Conservation (phyloP, 2,113 vertebrate genomes). For the Syngnathoides biaculeatus region DNA sequence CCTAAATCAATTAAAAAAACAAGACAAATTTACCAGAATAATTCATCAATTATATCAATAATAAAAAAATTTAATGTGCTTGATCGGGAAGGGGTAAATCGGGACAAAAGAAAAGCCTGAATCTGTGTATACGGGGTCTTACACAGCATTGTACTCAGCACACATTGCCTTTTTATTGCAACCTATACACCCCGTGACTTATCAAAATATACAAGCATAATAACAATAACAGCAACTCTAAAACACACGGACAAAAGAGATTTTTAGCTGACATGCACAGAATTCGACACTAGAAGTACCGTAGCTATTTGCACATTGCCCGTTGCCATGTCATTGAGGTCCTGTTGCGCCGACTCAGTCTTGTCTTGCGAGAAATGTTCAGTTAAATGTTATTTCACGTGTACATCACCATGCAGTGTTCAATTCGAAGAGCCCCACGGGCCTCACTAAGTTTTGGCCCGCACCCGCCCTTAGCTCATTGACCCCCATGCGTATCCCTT, state of each 20-base stretch:
- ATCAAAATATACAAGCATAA: neutral
- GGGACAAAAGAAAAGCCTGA: too few relatives aligned
- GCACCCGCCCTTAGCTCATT: conserved; percentile 49
- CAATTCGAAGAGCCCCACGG: conserved; percentile 54
- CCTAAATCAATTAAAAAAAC: too few relatives aligned
- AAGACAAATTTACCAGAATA: too few relatives aligned
- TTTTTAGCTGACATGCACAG: conserved; percentile 24
- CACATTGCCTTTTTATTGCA: neutral
- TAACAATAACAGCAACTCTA: neutral
- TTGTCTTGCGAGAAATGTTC: conserved; percentile 23
- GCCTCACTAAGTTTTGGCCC: conserved; percentile 53
- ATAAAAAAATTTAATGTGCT: too few relatives aligned
- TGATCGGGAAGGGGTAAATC: too few relatives aligned
- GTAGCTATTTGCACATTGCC: conserved; percentile 19
- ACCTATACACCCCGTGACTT: neutral
- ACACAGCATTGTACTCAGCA: neutral
- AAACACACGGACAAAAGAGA: conserved; percentile 11
- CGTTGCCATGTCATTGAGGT: conserved; percentile 26
- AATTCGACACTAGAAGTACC: neutral
- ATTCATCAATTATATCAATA: too few relatives aligned
- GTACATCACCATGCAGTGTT: conserved; percentile 49
- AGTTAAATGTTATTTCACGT: conserved; percentile 39
- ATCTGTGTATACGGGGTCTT: too few relatives aligned
- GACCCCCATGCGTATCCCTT: conserved; percentile 53
- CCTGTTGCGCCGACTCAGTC: conserved; percentile 5